A percentile compares a stretch with the other conserved stretches of the same genome.
Evolutionary conservation across 2,888 invertebrate species (phyloP).

Genomic region (Temnothorax ravouxi): DNA sequence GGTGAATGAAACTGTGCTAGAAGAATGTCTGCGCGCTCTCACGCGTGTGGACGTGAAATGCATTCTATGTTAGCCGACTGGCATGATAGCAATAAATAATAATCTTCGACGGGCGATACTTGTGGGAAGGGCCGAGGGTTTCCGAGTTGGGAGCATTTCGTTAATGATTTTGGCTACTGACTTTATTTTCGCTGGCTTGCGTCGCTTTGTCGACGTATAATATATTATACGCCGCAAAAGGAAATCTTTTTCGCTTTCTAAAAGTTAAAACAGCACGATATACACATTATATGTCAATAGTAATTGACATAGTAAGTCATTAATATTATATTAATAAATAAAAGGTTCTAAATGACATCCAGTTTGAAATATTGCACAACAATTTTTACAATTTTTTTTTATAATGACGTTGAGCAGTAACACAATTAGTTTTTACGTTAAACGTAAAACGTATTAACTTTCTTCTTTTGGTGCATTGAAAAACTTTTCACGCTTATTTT

Average conservation of each 20-base stretch:
- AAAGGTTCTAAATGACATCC: not conserved
- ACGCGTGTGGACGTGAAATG: conserved; percentile 57
- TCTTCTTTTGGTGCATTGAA: too few relatives aligned
- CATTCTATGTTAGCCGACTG: conserved; percentile 46
- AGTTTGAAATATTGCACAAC: not conserved
- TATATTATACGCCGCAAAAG: not conserved
- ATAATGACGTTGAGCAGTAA: not conserved
- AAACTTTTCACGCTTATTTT: not conserved
- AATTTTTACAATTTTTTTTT: not conserved
- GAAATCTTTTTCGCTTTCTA: not conserved
- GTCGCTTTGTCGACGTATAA: not conserved
- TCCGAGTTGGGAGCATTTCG: conserved; percentile 50
- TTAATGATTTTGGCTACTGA: conserved; percentile 71
- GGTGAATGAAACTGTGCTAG: conserved; percentile 58
- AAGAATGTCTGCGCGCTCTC: conserved; percentile 53
- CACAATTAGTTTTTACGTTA: not conserved
- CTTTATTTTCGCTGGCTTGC: conserved; percentile 64
- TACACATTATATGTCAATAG: not conserved
- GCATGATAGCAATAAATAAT: conserved; percentile 81
- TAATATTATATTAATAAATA: too few relatives aligned
- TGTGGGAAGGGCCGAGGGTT: conserved; percentile 74
- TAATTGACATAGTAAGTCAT: not conserved
- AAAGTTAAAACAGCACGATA: conserved; percentile 6
- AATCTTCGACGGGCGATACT: conserved; percentile 79
- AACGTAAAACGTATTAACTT: too few relatives aligned